Evolutionary conservation across 2,888 invertebrate species (phyloP).

Genomic region (Plagodis dolabraria): DNA sequence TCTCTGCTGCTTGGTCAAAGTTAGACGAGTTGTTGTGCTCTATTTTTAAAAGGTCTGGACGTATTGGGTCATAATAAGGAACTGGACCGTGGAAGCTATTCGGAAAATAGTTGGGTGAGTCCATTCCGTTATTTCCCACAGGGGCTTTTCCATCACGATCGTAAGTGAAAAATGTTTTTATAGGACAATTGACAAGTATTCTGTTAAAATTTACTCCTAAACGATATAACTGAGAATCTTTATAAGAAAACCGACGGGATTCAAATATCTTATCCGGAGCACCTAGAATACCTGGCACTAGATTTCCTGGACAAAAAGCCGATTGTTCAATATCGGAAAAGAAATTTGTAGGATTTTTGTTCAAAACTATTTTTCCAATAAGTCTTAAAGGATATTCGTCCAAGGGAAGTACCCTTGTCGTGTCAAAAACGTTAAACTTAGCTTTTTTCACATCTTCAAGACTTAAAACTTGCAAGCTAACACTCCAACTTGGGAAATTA

Average conservation of each 20-base stretch:
- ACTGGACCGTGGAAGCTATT: constrained; percentile 1
- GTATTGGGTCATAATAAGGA: not conserved
- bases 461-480: constrained; percentile 93
- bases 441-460: constrained; percentile 89
- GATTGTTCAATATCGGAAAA: constrained; percentile 96
- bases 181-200: constrained; percentile 96
- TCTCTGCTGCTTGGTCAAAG: constrained; percentile 90
- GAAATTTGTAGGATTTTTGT: constrained; percentile 94
- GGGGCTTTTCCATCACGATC: not conserved
- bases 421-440: constrained; percentile 94
- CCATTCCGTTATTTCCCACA: constrained; percentile 55
- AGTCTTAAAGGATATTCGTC: constrained; percentile 91
- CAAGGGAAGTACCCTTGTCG: constrained; percentile 92
- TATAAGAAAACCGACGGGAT: constrained; percentile 91
- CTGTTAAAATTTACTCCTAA: constrained; percentile 88
- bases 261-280: constrained; percentile 95
- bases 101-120: not conserved
- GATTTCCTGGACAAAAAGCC: constrained; percentile 81
- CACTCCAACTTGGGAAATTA: constrained; percentile 89
- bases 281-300: constrained; percentile 94
- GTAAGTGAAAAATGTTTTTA: constrained; percentile 58
- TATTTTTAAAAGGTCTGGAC: not conserved
- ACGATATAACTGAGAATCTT: constrained; percentile 88
- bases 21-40: constrained; percentile 92
- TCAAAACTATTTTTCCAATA: constrained; percentile 91